These are phyloP conservation scores for Carettochelys insculpta DNA, from an alignment of 2,113 vertebrate species.

Conservation along the genomic window DNA sequence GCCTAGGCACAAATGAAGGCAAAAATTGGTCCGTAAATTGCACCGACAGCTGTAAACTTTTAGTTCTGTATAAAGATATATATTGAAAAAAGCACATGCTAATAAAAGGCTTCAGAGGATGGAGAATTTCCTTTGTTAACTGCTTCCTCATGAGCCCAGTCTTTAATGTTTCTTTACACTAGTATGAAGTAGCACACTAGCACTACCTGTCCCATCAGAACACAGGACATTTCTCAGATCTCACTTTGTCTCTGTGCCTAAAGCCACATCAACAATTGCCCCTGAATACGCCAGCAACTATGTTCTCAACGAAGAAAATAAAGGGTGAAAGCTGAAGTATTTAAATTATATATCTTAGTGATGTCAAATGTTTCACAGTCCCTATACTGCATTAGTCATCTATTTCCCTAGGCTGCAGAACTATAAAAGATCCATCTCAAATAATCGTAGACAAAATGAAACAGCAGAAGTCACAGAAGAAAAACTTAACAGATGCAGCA, in stretches of 20 bases:
- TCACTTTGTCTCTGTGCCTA: background rate
- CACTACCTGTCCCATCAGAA: background rate
- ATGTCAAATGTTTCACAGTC: background rate
- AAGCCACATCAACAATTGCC: fast-evolving
- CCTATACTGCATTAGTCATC: background rate
- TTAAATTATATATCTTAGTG: background rate
- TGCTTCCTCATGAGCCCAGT: background rate
- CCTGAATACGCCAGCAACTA: background rate
- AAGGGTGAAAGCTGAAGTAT: no score
- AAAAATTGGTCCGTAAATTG: background rate
- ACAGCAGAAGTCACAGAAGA: background rate
- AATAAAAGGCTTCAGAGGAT: constrained; percentile 1
- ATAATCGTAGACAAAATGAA: background rate
- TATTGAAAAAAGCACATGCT: background rate
- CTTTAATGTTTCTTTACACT: constrained; percentile 12
- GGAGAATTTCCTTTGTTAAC: background rate
- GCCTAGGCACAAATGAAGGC: background rate
- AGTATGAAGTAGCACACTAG: background rate
- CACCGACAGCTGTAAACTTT: background rate
- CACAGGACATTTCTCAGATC: background rate
- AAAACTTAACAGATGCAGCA: background rate
- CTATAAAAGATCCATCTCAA: background rate
- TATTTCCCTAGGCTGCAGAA: background rate
- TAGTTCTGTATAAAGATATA: background rate
- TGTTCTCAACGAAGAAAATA: no score